These are phyloP conservation scores for Euschistus heros DNA, from an alignment of 1,140 invertebrate genomes.

Conservation along the genomic window DNA sequence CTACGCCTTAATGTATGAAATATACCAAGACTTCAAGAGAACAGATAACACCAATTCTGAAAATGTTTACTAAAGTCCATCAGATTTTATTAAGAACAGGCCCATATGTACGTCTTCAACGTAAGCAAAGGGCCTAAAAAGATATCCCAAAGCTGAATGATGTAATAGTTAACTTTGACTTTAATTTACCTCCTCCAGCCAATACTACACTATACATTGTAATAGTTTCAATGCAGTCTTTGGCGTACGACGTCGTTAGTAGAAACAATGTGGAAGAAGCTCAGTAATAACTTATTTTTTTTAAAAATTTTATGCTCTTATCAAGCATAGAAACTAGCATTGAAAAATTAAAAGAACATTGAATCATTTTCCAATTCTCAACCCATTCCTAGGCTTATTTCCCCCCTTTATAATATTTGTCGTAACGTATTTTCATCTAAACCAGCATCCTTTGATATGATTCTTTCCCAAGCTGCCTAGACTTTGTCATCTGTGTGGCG, in stretches of 20 bases:
- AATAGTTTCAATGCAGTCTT: background rate
- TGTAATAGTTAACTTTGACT: background rate
- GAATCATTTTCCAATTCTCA: too few relatives aligned
- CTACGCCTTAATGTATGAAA: background rate
- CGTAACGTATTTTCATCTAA: background rate
- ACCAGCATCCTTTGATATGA: background rate
- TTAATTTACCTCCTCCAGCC: background rate
- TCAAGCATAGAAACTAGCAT: too few relatives aligned
- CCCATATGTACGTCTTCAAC: background rate
- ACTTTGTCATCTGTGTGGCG: background rate
- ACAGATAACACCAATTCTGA: background rate
- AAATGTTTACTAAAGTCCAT: background rate
- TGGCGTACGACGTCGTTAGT: background rate
- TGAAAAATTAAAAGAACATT: background rate
- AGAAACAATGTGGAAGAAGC: background rate
- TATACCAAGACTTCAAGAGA: too few relatives aligned
- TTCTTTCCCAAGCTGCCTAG: background rate
- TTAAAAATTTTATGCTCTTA: too few relatives aligned
- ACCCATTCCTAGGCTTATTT: background rate
- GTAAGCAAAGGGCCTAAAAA: background rate
- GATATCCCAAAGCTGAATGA: too few relatives aligned
- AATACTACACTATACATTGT: background rate
- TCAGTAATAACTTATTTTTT: background rate
- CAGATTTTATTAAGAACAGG: background rate
- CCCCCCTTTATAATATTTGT: background rate